phyloP scores from a whole-genome alignment of 2,888 invertebrate genomes.

The Cactoblastis cactorum region DNA sequence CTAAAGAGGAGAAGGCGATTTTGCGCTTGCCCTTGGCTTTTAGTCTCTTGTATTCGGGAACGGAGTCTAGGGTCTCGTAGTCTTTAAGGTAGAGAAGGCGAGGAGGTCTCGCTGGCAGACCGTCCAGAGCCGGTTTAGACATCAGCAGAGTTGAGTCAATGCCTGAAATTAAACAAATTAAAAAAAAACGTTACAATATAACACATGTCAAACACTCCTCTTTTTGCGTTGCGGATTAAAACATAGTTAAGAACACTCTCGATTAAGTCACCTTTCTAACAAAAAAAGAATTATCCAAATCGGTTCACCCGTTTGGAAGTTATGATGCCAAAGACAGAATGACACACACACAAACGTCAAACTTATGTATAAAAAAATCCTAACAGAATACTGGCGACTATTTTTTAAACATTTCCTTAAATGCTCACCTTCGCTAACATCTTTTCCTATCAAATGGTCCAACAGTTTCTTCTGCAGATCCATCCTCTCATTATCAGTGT shows the following conservation, averaged over 20 bases:
- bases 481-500: slow-evolving; percentile 53
- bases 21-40: slow-evolving; percentile 44
- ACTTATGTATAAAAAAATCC: no score
- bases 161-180: slow-evolving; percentile 51
- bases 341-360: no score
- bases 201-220: no score
- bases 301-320: no score
- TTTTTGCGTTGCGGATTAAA: no score
- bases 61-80: slow-evolving; percentile 56
- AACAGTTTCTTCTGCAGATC: slow-evolving; percentile 40
- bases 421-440: slow-evolving; percentile 45
- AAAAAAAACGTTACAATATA: no score
- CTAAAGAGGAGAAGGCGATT: slow-evolving; percentile 33
- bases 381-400: no score
- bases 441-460: slow-evolving; percentile 44
- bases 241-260: no score
- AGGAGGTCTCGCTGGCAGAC: slow-evolving; percentile 37
- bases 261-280: no score
- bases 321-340: no score
- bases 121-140: slow-evolving; percentile 40
- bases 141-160: slow-evolving; percentile 45
- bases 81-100: slow-evolving; percentile 58
- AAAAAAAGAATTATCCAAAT: no score
- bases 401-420: not conserved
- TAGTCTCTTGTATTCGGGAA: slow-evolving; percentile 63